These are phyloP conservation scores for Drosophila ironensis DNA, from an alignment of 1,140 invertebrate genomes.

Conservation along the genomic window DNA sequence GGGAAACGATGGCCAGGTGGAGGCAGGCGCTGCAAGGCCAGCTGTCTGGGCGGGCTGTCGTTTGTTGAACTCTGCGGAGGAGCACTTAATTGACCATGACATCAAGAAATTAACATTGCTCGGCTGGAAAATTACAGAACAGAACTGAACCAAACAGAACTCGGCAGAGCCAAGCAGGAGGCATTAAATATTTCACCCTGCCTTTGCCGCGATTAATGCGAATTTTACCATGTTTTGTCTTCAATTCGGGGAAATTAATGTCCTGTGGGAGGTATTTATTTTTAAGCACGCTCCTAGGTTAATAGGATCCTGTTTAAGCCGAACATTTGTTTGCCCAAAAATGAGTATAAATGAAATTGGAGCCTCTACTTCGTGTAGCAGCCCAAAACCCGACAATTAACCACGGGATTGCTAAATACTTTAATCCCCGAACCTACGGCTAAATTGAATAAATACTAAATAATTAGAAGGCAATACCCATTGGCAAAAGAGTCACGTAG, in stretches of 20 bases:
- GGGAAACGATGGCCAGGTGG: conserved; percentile 5
- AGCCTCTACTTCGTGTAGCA: too few relatives aligned
- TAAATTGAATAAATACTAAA: conserved; percentile 35
- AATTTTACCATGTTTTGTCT: conserved; percentile 10
- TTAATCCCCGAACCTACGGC: background rate
- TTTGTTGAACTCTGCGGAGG: conserved; percentile 27
- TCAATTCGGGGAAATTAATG: too few relatives aligned
- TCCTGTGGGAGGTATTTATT: too few relatives aligned
- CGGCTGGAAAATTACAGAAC: conserved; percentile 53
- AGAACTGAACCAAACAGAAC: too few relatives aligned
- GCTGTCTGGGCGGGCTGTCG: conserved; percentile 19
- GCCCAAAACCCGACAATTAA: background rate
- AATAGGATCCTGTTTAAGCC: too few relatives aligned
- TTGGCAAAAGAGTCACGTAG: conserved; percentile 43
- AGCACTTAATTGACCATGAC: conserved; percentile 75
- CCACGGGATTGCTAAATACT: background rate
- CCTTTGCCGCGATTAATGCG: conserved; percentile 7
- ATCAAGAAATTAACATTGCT: conserved; percentile 76
- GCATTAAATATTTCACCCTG: conserved; percentile 54
- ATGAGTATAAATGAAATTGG: too few relatives aligned
- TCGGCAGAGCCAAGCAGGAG: too few relatives aligned
- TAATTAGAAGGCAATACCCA: conserved; percentile 26
- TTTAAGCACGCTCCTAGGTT: too few relatives aligned
- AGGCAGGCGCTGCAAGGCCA: background rate
- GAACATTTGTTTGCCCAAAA: too few relatives aligned